Conservation (phyloP, 2,888 invertebrate genomes). For the Epinotia bilunana region DNA sequence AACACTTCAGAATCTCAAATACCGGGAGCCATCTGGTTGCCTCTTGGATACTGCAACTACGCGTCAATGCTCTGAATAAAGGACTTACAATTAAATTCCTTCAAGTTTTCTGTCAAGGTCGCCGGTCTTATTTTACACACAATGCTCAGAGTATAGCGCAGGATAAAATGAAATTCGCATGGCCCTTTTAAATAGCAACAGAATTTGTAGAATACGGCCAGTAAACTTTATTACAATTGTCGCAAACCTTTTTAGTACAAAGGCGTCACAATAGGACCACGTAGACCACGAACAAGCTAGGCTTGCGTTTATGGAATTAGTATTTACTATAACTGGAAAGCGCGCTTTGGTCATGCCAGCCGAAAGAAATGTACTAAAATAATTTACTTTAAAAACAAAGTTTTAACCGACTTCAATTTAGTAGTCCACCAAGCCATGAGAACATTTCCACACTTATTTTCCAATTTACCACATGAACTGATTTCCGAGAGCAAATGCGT, state of each 20-base stretch:
- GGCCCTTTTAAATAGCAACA: slow-evolving; percentile 15
- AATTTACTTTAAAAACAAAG: too few relatives aligned
- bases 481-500: too few relatives aligned
- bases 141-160: slow-evolving; percentile 4
- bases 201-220: slow-evolving; percentile 30
- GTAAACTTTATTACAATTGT: slow-evolving; percentile 32
- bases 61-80: too few relatives aligned
- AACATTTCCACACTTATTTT: too few relatives aligned
- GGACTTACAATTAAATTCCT: too few relatives aligned
- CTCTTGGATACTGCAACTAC: too few relatives aligned
- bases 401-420: too few relatives aligned
- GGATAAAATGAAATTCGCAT: slow-evolving; percentile 9
- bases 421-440: too few relatives aligned
- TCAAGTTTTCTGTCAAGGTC: not conserved
- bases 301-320: slow-evolving; percentile 11
- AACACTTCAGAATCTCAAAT: too few relatives aligned
- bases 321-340: slow-evolving; percentile 3
- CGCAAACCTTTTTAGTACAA: slow-evolving; percentile 30
- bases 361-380: too few relatives aligned
- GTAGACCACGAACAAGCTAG: slow-evolving; percentile 15
- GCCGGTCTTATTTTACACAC: slow-evolving; percentile 5
- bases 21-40: too few relatives aligned
- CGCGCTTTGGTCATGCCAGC: not conserved
- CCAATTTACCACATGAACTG: too few relatives aligned
- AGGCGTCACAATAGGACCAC: slow-evolving; percentile 20